Conservation (phyloP, 2,888 invertebrate genomes). For the Tholera decimalis region DNA sequence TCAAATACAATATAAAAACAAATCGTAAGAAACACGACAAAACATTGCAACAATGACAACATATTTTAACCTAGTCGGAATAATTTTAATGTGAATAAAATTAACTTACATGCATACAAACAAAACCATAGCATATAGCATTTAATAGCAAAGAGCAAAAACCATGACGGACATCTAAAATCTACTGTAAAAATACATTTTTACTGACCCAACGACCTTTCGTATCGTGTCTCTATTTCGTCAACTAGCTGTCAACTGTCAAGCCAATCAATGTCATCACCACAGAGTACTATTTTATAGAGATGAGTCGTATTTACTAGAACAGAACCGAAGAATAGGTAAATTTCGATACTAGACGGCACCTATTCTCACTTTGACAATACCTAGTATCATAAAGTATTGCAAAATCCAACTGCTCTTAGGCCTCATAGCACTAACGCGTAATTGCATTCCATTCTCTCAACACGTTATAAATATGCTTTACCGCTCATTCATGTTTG, state of each 20-base stretch:
- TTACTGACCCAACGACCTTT: conserved; percentile 84
- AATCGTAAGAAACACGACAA: conserved; percentile 45
- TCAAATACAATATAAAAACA: conserved; percentile 54
- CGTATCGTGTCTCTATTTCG: conserved; percentile 66
- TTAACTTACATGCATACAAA: conserved; percentile 84
- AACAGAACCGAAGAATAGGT: too few species aligned
- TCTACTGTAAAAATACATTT: conserved; percentile 77
- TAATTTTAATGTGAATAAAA: conserved; percentile 61
- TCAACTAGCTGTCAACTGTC: conserved; percentile 40
- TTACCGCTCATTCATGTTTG: too few species aligned
- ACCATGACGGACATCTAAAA: conserved; percentile 83
- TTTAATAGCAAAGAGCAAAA: conserved; percentile 84
- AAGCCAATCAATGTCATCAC: not conserved
- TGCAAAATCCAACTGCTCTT: too few species aligned
- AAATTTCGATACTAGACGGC: too few species aligned
- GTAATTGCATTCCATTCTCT: too few species aligned
- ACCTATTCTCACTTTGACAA: too few species aligned
- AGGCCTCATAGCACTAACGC: too few species aligned
- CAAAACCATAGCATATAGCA: conserved; percentile 76
- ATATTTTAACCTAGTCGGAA: conserved; percentile 47
- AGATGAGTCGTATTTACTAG: too few species aligned
- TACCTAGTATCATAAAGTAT: too few species aligned
- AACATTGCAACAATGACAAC: conserved; percentile 57
- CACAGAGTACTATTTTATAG: too few species aligned
- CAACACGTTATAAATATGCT: too few species aligned